Evolutionary conservation across 2,888 invertebrate species (phyloP), one percentile per base, ranked within the genome.

Genomic region (Drosophila stalkeri): DNA sequence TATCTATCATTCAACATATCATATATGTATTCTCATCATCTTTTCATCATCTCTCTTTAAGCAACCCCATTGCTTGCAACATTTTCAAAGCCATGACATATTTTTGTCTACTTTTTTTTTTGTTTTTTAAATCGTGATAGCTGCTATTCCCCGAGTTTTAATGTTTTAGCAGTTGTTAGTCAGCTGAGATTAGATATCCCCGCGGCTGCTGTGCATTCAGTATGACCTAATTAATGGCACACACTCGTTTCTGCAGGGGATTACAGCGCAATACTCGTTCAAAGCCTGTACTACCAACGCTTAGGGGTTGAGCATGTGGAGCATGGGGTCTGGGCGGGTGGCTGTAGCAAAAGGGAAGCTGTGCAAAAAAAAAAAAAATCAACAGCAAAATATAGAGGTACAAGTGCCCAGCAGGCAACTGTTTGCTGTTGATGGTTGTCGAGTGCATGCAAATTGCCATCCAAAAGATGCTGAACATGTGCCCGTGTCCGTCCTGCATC

Each of bases 391-490:
- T 59, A 56, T 67, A 56, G 43, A 35, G 54, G n/a, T 56, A 56
- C 61, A 81, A 59, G 8, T 31, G 60, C 77, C 80, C 77, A 75
- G 80, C 73, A 79, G 88, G 73, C 77, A 75, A 70, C 89, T 88
- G 83, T 85, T 85, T 89, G 85, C 86, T 81, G 86, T 86, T 85
- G 85, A 88, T 88, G 89, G 86, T 70, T 86, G 86, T 76, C 89
- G 89, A 88, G 89, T 81, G 86, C 85, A 85, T 85, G 85, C 86
- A 85, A 85, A 85, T 85, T 88, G 89, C 89, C 77, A 83, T 72
- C 83, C 76, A 86, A 86, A 82, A 86, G 85, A 88, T 85, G 89
- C 81, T 75, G 76, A 88, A 80, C 89, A 88, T 86, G 89, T 86
- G 78, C 74, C 74, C 69, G 55, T 74, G 75, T 69, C 60, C 73